Evolutionary conservation across 2,888 invertebrate genomes (phyloP).

Genomic region (Neoascia interrupta): DNA sequence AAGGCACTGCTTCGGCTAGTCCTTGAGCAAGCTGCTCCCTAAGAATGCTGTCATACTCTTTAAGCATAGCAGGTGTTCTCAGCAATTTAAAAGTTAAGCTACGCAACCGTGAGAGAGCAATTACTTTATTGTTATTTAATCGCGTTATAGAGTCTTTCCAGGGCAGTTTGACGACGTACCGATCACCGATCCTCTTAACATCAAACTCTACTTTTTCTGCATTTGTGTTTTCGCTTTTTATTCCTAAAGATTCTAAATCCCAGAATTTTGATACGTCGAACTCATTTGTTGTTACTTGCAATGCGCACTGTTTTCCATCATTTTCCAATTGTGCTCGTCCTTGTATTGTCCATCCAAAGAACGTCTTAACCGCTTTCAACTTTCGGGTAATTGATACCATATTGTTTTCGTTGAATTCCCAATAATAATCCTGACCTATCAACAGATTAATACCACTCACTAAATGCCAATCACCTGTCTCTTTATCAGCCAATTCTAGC

Average conservation of each 20-base stretch:
- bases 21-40: constrained; percentile 12
- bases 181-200: constrained; percentile 24
- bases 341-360: constrained; percentile 31
- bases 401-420: constrained; percentile 39
- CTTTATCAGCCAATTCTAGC: not conserved
- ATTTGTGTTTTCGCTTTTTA: not conserved
- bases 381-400: constrained; percentile 28
- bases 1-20: not conserved
- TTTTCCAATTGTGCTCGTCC: too few species aligned
- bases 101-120: not conserved
- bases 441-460: not conserved
- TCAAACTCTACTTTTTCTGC: too few species aligned
- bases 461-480: not conserved
- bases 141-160: not conserved
- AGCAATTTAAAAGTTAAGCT: constrained; percentile 1
- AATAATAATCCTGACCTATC: constrained; percentile 53
- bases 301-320: too few species aligned
- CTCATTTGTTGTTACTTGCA: too few species aligned
- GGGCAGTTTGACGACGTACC: not conserved
- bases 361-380: not conserved
- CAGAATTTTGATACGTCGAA: not conserved
- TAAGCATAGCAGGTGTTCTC: not conserved
- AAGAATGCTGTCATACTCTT: constrained; percentile 44
- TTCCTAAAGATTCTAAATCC: not conserved
- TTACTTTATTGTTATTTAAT: constrained; percentile 4